Evolutionary conservation across 2,113 vertebrate species (phyloP), one percentile per base, ranked within the genome.

Genomic region (Coregonus clupeaformis): DNA sequence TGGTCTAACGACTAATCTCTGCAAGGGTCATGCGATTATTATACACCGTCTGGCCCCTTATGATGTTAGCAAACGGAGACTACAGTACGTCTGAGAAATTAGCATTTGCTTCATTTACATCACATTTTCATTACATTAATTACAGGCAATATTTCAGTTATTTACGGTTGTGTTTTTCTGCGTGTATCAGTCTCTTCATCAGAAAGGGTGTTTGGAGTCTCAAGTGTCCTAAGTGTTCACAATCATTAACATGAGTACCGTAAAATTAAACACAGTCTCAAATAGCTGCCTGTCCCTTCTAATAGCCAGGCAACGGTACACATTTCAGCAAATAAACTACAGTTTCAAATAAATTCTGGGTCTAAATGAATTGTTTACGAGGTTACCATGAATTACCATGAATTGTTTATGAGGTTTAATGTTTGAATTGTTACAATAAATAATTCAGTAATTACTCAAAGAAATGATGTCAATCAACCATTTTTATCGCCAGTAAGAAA

Each of bases 1-100:
- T 79, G 67, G 74, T 49, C 62, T 45, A 30, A 71, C 1, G 30
- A 18, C 14, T 4, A 27, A 71, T 68, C 67, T 32, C 14, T 12
- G 36, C 66, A 47, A 60, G 30, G 74, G 69, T 85, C 79, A 67
- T 47, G 64, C 4, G 64, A 32, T 2, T 16, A 29, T 16, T 64
- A 25, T 16, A 27, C 25, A 14, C 25, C 4, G 14, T 52, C 16
- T n/a, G 36, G 57, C 57, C 57, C 5, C n/a, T 49, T n/a, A 22
- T 24, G 57, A 60, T 60, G n/a, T 60, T 18, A 5, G 49, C 49
- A 52, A 18, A 14, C 47, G 4, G 20, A 59, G 14, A 6, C n/a
- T 7, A 2, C 36, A 36, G 7, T 9, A 36, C 36, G 3, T 59
- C 57, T 59, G 57, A 59, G 57, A 59, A 36, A 22, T 22, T 12